Evolutionary conservation across 2,113 vertebrate genomes (phyloP).

Genomic region (Pontoporia blainvillei): DNA sequence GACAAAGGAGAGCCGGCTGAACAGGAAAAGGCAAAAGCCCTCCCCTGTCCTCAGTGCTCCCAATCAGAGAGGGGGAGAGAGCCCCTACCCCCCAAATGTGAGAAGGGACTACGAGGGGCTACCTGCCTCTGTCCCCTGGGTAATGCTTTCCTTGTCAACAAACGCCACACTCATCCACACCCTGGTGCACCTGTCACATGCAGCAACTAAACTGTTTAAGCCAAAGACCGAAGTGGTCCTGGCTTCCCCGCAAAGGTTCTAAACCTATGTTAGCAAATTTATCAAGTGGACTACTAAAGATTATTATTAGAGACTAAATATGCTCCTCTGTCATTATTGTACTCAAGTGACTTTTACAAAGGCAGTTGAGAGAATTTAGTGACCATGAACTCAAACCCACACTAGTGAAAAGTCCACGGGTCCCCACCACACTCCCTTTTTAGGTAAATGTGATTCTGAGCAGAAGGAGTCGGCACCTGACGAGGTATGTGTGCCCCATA

Average conservation of each 20-base stretch:
- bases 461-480: background rate
- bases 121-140: background rate
- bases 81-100: background rate
- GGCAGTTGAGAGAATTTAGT: conserved; percentile 35
- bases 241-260: background rate
- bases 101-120: background rate
- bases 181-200: background rate
- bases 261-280: conserved; percentile 7
- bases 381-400: background rate
- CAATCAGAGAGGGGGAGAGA: background rate
- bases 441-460: background rate
- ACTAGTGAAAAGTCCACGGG: background rate
- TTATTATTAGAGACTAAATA: conserved; percentile 9
- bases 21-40: background rate
- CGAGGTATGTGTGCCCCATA: background rate
- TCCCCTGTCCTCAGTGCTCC: background rate
- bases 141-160: background rate
- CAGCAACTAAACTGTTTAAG: background rate
- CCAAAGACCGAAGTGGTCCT: background rate
- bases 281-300: background rate
- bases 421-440: background rate
- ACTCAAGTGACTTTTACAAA: conserved; percentile 42
- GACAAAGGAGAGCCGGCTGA: background rate
- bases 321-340: conserved; percentile 13
- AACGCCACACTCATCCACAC: background rate